Evolutionary conservation across 2,888 invertebrate genomes (phyloP).

Genomic region (Macaria liturata): DNA sequence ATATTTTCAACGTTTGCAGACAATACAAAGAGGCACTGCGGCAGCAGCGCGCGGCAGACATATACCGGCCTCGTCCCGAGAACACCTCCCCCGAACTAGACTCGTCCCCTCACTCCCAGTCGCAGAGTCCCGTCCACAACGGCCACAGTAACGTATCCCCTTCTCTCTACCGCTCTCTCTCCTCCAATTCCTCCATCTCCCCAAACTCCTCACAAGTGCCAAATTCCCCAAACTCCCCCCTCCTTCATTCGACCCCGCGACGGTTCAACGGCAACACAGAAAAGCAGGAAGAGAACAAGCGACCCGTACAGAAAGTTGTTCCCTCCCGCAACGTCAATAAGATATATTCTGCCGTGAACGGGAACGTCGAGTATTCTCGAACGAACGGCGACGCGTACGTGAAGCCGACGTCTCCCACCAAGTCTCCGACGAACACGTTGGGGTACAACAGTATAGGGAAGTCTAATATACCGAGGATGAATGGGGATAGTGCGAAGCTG

Average conservation of each 20-base stretch:
- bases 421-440: conserved; percentile 83
- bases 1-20: conserved; percentile 69
- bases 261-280: conserved; percentile 71
- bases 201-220: conserved; percentile 67
- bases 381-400: conserved; percentile 79
- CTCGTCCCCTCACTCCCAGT: conserved; percentile 78
- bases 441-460: conserved; percentile 81
- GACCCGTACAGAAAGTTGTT: conserved; percentile 91
- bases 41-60: conserved; percentile 92
- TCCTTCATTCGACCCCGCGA: conserved; percentile 77
- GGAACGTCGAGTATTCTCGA: conserved; percentile 63
- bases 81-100: conserved; percentile 82
- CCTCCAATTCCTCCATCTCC: conserved; percentile 60
- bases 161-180: conserved; percentile 63
- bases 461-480: conserved; percentile 65
- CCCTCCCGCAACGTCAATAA: conserved; percentile 87
- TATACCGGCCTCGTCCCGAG: conserved; percentile 87
- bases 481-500: conserved; percentile 74
- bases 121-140: conserved; percentile 78
- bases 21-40: conserved; percentile 95
- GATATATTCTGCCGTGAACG: conserved; percentile 79
- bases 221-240: conserved; percentile 75
- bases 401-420: conserved; percentile 87
- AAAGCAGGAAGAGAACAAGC: conserved; percentile 79
- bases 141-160: conserved; percentile 84